A percentile compares a stretch with the other conserved stretches of the same genome.
Evolutionary conservation across 2,888 invertebrate genomes (phyloP).

Genomic region (Bedellia somnulentella): DNA sequence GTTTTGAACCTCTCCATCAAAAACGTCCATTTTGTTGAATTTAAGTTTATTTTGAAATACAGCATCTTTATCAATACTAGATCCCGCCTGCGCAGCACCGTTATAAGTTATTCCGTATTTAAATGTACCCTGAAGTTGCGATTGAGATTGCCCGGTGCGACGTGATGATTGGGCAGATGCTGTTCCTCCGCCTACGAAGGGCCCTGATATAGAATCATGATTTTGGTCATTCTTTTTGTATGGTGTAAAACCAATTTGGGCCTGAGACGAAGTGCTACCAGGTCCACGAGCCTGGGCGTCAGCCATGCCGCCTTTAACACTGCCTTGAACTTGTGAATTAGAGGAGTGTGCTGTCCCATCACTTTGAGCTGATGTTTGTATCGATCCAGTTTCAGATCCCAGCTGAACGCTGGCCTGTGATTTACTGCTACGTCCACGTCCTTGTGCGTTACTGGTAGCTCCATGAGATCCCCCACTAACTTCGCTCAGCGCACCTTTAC

Average conservation of each 20-base stretch:
- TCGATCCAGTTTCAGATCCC: slow-evolving; percentile 74
- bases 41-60: slow-evolving; percentile 39
- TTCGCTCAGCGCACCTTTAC: slow-evolving; percentile 70
- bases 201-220: slow-evolving; percentile 46
- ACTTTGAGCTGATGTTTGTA: slow-evolving; percentile 75
- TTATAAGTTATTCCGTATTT: slow-evolving; percentile 75
- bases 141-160: slow-evolving; percentile 76
- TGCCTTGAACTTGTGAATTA: slow-evolving; percentile 78
- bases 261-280: slow-evolving; percentile 84
- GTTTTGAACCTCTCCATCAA: slow-evolving; percentile 39
- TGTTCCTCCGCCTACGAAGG: slow-evolving; percentile 75
- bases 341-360: slow-evolving; percentile 76
- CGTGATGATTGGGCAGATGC: slow-evolving; percentile 79
- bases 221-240: slow-evolving; percentile 64
- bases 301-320: slow-evolving; percentile 80
- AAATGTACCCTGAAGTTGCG: slow-evolving; percentile 80
- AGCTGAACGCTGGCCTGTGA: slow-evolving; percentile 78
- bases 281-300: slow-evolving; percentile 85
- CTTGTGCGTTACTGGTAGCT: slow-evolving; percentile 75
- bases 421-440: slow-evolving; percentile 71
- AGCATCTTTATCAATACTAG: slow-evolving; percentile 66
- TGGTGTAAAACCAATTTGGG: slow-evolving; percentile 84
- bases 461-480: slow-evolving; percentile 74
- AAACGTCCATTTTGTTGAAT: slow-evolving; percentile 46
- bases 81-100: slow-evolving; percentile 82